Evolutionary conservation across 1,140 invertebrate genomes (phyloP).

Genomic region (Apis dorsata): DNA sequence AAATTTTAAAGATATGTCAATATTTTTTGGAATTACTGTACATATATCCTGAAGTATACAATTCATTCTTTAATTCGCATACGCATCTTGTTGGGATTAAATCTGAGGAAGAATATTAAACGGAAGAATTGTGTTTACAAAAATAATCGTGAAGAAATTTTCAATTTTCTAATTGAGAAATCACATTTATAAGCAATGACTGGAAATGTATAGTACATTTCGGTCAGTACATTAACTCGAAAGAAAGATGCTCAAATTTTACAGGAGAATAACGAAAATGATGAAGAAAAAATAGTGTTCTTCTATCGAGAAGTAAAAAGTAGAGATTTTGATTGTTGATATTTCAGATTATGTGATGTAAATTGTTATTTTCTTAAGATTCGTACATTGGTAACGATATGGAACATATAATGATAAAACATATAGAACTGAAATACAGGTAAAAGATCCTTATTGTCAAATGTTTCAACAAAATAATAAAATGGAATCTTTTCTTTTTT

Average conservation of each 20-base stretch:
- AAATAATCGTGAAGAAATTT: constrained; percentile 35
- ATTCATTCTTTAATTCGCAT: not conserved
- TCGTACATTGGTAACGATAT: constrained; percentile 59
- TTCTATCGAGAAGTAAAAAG: constrained; percentile 16
- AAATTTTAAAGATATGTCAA: too few relatives aligned
- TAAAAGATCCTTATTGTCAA: constrained; percentile 41
- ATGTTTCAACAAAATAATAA: constrained; percentile 64
- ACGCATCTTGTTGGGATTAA: not conserved
- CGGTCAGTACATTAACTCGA: not conserved
- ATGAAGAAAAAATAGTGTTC: constrained; percentile 18
- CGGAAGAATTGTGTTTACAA: constrained; percentile 34
- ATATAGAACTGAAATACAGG: constrained; percentile 56
- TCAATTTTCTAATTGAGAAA: constrained; percentile 9
- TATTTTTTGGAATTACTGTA: too few relatives aligned
- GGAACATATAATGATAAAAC: constrained; percentile 50
- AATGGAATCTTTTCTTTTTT: constrained; percentile 37
- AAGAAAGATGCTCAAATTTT: not conserved
- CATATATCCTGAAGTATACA: too few relatives aligned
- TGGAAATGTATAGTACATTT: constrained; percentile 23
- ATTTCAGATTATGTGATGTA: constrained; percentile 52
- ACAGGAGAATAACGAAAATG: not conserved
- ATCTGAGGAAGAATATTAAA: not conserved
- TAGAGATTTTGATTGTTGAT: constrained; percentile 49
- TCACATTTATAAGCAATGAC: constrained; percentile 30
- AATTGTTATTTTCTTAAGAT: constrained; percentile 26